phyloP scores from a whole-genome alignment of 2,888 invertebrate genomes.

The Epirrita christyi region DNA sequence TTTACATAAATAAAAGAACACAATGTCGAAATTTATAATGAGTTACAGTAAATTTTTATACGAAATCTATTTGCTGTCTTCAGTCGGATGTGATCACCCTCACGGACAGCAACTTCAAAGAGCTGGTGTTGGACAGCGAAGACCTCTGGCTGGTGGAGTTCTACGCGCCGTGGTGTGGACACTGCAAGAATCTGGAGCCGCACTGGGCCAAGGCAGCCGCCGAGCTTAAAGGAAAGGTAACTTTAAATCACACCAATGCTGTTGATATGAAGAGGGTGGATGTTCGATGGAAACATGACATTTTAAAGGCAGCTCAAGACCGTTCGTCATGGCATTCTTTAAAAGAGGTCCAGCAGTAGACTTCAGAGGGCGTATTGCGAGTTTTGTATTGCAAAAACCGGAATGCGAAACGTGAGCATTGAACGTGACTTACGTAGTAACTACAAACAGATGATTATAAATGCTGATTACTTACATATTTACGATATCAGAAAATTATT shows the following conservation, averaged over 20 bases:
- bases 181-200: constrained; percentile 98
- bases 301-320: no score
- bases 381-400: no score
- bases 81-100: constrained; percentile 92
- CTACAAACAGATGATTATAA: no score
- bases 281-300: no score
- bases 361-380: no score
- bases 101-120: constrained; percentile 98
- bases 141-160: constrained; percentile 99
- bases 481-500: neutral
- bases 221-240: constrained; percentile 95
- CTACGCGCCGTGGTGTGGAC: constrained; percentile 98
- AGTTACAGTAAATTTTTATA: neutral
- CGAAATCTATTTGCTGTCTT: constrained; percentile 25
- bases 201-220: constrained; percentile 98
- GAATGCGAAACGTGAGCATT: no score
- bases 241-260: no score
- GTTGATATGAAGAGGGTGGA: no score
- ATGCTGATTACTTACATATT: no score
- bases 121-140: constrained; percentile 94
- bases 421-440: no score
- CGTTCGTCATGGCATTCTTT: no score
- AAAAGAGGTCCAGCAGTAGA: no score
- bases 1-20: neutral
- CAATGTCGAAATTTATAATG: neutral